Evolutionary conservation across 2,888 invertebrate genomes (phyloP).

Genomic region (Lepidochitona cinerea): DNA sequence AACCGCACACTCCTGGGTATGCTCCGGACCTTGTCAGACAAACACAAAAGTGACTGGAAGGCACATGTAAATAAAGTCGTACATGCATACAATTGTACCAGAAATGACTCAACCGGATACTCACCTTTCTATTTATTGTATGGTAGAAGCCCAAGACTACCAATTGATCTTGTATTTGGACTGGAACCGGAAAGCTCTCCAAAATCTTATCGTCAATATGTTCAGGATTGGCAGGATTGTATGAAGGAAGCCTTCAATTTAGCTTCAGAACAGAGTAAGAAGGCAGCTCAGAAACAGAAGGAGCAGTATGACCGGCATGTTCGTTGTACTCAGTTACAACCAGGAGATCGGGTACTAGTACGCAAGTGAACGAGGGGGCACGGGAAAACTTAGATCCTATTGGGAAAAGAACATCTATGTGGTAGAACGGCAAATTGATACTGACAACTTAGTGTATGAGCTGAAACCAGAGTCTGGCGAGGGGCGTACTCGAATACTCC

Average conservation of each 20-base stretch:
- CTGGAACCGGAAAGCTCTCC: not conserved
- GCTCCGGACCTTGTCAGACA: not conserved
- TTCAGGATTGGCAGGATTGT: not conserved
- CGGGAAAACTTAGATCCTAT: constrained; percentile 7
- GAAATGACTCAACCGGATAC: not conserved
- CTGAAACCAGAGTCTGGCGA: too few relatives aligned
- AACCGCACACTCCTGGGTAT: not conserved
- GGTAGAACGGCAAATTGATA: too few relatives aligned
- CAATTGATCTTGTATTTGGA: not conserved
- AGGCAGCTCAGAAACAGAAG: not conserved
- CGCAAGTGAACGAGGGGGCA: not conserved
- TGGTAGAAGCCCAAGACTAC: not conserved
- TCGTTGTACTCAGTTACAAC: not conserved
- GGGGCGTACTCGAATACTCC: too few relatives aligned
- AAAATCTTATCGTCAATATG: not conserved
- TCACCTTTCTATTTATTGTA: not conserved
- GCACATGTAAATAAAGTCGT: not conserved
- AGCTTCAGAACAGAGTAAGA: not conserved
- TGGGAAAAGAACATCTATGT: too few relatives aligned
- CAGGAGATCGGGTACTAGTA: constrained; percentile 7
- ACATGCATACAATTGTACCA: not conserved
- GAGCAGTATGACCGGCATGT: not conserved
- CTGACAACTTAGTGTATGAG: too few relatives aligned
- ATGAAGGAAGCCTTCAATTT: not conserved
- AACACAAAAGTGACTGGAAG: not conserved